Percentiles rank a stretch among this genome's conserved stretches.
Conservation (phyloP, 2,113 vertebrate genomes). For the Urocynchramus pylzowi region DNA sequence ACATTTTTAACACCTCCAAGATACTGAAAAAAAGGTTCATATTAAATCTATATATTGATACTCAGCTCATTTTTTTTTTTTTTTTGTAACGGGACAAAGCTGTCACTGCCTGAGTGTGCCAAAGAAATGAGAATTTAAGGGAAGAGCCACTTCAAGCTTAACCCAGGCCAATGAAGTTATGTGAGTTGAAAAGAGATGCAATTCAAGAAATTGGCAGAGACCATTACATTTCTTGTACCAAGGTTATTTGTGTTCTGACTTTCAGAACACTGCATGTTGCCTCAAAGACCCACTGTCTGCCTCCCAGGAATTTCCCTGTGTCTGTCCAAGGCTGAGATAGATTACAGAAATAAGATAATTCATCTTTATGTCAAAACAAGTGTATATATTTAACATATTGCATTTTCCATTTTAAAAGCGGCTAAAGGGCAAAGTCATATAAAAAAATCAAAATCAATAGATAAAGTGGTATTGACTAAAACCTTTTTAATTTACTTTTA, state of each 20-base stretch:
- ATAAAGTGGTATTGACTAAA: neutral
- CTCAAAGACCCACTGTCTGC: neutral
- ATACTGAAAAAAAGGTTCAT: neutral
- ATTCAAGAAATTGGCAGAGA: constrained; percentile 28
- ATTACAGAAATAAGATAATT: constrained; percentile 48
- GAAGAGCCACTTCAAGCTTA: neutral
- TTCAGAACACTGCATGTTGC: neutral
- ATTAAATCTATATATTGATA: constrained; percentile 28
- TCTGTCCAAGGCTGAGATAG: constrained; percentile 10
- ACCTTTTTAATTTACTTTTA: neutral
- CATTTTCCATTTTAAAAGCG: constrained; percentile 25
- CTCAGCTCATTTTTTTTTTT: neutral
- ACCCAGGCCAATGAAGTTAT: neutral
- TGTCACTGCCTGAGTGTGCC: neutral
- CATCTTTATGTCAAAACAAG: constrained; percentile 49
- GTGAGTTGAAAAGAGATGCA: neutral
- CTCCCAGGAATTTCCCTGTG: constrained; percentile 14
- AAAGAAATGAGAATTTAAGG: neutral
- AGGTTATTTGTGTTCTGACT: constrained; percentile 47
- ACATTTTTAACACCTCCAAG: neutral
- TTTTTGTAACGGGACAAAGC: neutral
- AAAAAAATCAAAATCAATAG: constrained; percentile 1
- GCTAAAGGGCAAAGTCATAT: constrained; percentile 13
- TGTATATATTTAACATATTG: constrained; percentile 31
- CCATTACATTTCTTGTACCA: neutral